Evolutionary conservation across 2,797 vertebrate genomes (phyloP).

Genomic region (Botia kubotai): DNA sequence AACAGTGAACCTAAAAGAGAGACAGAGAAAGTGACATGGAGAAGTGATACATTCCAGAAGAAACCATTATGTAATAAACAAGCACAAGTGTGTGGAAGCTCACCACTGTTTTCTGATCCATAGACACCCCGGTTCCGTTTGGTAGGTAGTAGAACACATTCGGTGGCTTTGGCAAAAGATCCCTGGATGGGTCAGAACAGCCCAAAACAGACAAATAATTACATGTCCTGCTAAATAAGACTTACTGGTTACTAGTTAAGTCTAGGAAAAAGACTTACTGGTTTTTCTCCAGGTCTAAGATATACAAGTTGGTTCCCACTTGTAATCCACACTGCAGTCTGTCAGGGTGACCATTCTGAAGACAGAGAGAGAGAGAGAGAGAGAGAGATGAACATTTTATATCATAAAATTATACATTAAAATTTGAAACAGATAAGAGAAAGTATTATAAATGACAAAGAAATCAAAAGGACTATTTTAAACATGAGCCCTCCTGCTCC

Average conservation of each 20-base stretch:
- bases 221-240: neutral
- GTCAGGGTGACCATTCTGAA: conserved; percentile 76
- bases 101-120: conserved; percentile 69
- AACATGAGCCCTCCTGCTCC: no score
- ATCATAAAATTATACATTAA: neutral
- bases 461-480: no score
- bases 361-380: conserved; percentile 12
- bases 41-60: neutral
- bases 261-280: conserved; percentile 76
- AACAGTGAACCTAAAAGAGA: conserved; percentile 82
- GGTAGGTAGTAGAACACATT: conserved; percentile 86
- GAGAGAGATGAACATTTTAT: neutral
- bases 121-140: conserved; percentile 77
- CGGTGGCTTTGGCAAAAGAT: conserved; percentile 76
- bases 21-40: neutral
- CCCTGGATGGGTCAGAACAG: conserved; percentile 67
- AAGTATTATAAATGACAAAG: no score
- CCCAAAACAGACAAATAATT: conserved; percentile 23
- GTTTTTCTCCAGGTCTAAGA: conserved; percentile 87
- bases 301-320: conserved; percentile 72
- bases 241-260: neutral
- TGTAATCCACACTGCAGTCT: conserved; percentile 78
- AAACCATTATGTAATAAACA: neutral
- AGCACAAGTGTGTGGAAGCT: neutral
- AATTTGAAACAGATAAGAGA: no score